Conservation (phyloP, 2,888 invertebrate genomes). For the Agriopis leucophaearia region DNA sequence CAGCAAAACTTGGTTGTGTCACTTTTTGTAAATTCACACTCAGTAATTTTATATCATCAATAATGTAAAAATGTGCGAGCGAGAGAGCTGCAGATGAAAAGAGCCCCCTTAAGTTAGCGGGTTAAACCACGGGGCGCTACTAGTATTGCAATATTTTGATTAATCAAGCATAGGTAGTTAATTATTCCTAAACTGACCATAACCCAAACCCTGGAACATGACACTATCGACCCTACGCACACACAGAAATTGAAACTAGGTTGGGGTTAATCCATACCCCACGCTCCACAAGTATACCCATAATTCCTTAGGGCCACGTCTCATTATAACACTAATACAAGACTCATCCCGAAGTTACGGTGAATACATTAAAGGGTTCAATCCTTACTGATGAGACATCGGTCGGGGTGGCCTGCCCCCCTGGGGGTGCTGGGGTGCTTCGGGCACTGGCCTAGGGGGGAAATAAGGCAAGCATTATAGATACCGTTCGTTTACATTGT, state of each 20-base stretch:
- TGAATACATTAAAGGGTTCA: slow-evolving; percentile 87
- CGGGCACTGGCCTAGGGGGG: slow-evolving; percentile 75
- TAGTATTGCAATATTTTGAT: slow-evolving; percentile 28
- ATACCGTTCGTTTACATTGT: slow-evolving; percentile 87
- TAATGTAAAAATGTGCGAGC: too few relatives aligned
- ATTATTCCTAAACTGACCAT: slow-evolving; percentile 47
- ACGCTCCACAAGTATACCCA: slow-evolving; percentile 81
- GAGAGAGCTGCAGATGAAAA: too few relatives aligned
- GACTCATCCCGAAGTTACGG: slow-evolving; percentile 86
- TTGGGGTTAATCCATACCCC: slow-evolving; percentile 78
- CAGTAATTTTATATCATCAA: too few relatives aligned
- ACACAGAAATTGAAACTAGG: slow-evolving; percentile 83
- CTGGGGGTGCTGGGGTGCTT: slow-evolving; percentile 66
- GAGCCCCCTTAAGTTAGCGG: too few relatives aligned
- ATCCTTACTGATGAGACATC: slow-evolving; percentile 86
- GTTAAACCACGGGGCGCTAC: background rate
- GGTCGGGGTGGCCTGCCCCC: slow-evolving; percentile 74
- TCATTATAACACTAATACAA: slow-evolving; percentile 87
- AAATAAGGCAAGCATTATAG: slow-evolving; percentile 85
- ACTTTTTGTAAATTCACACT: too few relatives aligned
- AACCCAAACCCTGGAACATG: slow-evolving; percentile 47
- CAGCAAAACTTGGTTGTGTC: too few relatives aligned
- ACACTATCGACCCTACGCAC: slow-evolving; percentile 67
- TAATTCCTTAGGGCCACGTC: slow-evolving; percentile 86
- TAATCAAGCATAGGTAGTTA: slow-evolving; percentile 43